Evolutionary conservation across 2,888 invertebrate genomes (phyloP).

Genomic region (Diachrysia chrysitis): DNA sequence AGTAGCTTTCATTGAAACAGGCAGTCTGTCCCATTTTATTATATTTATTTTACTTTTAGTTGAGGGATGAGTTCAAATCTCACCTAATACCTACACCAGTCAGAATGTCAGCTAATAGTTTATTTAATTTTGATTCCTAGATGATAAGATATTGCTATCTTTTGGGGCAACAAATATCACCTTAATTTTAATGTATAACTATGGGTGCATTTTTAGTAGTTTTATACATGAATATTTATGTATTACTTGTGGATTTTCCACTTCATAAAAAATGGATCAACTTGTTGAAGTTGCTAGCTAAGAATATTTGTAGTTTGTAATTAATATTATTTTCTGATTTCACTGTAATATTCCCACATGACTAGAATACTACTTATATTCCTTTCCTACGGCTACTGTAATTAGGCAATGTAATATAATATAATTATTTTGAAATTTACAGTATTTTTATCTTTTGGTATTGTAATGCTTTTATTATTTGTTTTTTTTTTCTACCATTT

Average conservation of each 20-base stretch:
- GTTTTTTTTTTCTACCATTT: slow-evolving; percentile 10
- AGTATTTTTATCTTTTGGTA: slow-evolving; percentile 13
- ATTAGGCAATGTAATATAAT: slow-evolving; percentile 10
- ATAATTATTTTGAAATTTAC: not conserved
- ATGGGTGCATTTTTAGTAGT: not conserved
- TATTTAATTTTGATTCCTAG: not conserved
- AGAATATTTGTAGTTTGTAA: not conserved
- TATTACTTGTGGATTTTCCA: not conserved
- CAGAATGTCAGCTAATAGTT: slow-evolving; percentile 7
- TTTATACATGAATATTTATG: not conserved
- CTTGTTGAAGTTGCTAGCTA: not conserved
- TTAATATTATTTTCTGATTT: not conserved
- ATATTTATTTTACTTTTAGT: not conserved
- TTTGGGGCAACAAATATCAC: not conserved
- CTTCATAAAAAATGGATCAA: not conserved
- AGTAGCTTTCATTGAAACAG: slow-evolving; percentile 53
- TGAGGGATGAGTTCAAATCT: slow-evolving; percentile 6
- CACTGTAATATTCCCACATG: not conserved
- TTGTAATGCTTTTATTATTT: slow-evolving; percentile 30
- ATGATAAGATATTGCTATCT: not conserved
- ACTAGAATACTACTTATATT: not conserved
- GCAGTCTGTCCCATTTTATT: slow-evolving; percentile 15
- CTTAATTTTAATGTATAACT: not conserved
- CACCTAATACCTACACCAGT: not conserved
- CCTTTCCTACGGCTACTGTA: slow-evolving; percentile 5